Base-by-base conservation (phyloP, 2,113 vertebrate species). In the Pseudolaguvia tuberculata region DNA sequence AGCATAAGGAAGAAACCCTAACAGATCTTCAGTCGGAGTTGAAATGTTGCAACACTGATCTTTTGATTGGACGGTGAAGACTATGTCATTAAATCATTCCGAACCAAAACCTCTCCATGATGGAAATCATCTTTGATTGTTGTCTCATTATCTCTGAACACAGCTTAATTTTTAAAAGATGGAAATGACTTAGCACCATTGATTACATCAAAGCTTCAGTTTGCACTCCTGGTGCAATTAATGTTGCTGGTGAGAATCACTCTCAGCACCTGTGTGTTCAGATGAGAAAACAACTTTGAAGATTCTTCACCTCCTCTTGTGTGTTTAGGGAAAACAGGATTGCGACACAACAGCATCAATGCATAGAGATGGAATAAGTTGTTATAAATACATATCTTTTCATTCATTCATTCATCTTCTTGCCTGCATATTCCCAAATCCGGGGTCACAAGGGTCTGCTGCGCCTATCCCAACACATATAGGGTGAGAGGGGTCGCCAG, bases 111-210 rank as follows among this genome's bases (percentile, higher is more conserved):
- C 52, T 50, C 65, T 51, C 52, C 23, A 57, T 63, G 68, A 51
- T 63, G 57, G 61, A 70, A 70, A 70, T 62, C 57, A 70, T 21
- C 50, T 59, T 51, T 51, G n/a, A 55, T 77, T 77, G 75, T 77
- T 70, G 62, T 31, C 50, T 77, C 29, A 56, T 77, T 63, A 77
- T 71, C 57, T 59, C 39, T 59, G 59, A 48, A 55, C 69, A 55
- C n/a, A 27, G 59, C 21, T 59, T 70, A 76, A 76, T 63, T 52
- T 7, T 8, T 51, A 71, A 59, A 63, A 59, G 61, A 51, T 48
- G 48, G 67, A 62, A 70, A 77, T 77, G 21, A 70, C 56, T 62
- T 63, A 29, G 42, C 27, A 51, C 31, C 27, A 45, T 58, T 69
- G 65, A 59, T 69, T 76, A 76, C 48, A 68, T 35, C 59, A n/a